Conservation (phyloP, 2,888 invertebrate species). For the Megamerina dolium region DNA sequence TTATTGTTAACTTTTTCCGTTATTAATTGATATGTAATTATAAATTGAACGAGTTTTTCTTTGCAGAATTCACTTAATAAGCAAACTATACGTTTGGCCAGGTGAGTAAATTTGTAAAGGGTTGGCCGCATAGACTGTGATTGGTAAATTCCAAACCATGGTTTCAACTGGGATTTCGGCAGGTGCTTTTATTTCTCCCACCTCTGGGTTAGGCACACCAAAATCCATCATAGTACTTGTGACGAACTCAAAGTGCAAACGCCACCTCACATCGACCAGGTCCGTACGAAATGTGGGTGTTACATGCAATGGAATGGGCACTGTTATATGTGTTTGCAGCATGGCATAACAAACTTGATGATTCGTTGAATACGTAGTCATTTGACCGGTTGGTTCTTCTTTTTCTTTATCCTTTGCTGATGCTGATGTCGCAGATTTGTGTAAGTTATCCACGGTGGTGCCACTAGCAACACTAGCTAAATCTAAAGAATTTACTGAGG, state of each 20-base stretch:
- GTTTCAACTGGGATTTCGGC: constrained; percentile 87
- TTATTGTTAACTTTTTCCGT: not conserved
- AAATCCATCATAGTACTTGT: constrained; percentile 67
- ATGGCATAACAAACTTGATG: constrained; percentile 90
- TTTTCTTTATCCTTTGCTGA: constrained; percentile 26
- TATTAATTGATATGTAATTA: too few relatives aligned
- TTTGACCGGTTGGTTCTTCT: constrained; percentile 48
- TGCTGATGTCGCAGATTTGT: constrained; percentile 34
- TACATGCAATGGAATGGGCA: constrained; percentile 91
- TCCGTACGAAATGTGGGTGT: constrained; percentile 94
- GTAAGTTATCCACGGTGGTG: constrained; percentile 31
- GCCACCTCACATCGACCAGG: constrained; percentile 84
- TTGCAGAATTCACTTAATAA: constrained; percentile 37
- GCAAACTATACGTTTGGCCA: constrained; percentile 34
- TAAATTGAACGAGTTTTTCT: too few relatives aligned
- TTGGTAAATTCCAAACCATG: constrained; percentile 97
- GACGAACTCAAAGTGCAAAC: constrained; percentile 96
- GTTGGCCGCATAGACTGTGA: constrained; percentile 87
- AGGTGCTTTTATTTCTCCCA: constrained; percentile 74
- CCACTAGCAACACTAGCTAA: constrained; percentile 41
- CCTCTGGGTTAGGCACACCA: constrained; percentile 34
- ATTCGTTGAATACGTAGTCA: constrained; percentile 78
- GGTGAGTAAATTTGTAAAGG: constrained; percentile 74
- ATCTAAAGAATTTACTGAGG: constrained; percentile 38
- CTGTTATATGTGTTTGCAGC: constrained; percentile 78